Conservation (phyloP, 2,113 vertebrate species). For the Benitochromis conjunctus region DNA sequence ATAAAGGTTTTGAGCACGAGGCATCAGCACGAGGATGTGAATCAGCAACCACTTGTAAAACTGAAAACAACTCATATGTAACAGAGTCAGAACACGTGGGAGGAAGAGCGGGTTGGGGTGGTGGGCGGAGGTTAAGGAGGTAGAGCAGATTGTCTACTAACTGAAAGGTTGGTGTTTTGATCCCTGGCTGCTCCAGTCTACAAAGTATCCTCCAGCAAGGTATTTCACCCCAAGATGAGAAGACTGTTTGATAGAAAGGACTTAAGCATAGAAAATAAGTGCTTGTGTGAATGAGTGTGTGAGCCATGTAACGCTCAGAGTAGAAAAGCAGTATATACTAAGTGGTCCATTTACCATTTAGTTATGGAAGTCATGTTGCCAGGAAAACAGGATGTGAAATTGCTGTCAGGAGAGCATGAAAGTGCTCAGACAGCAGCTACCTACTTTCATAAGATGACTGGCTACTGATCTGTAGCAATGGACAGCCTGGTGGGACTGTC, state of each 20-base stretch:
- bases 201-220: accelerated
- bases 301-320: background rate
- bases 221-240: background rate
- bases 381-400: background rate
- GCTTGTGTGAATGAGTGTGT: background rate
- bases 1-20: background rate
- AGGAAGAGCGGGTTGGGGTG: background rate
- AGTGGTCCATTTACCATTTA: background rate
- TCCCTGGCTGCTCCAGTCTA: background rate
- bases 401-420: background rate
- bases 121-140: background rate
- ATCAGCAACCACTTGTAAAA: background rate
- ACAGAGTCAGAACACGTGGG: background rate
- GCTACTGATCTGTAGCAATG: accelerated
- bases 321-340: background rate
- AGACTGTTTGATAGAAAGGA: background rate
- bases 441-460: background rate
- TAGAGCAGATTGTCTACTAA: background rate
- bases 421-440: background rate
- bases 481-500: too few species aligned
- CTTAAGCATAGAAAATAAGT: background rate
- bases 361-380: background rate
- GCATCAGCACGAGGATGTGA: background rate
- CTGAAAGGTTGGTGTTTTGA: background rate
- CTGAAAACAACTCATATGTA: background rate